phyloP scores from a whole-genome alignment of 2,888 invertebrate species.

The Ectobius pallidus region DNA sequence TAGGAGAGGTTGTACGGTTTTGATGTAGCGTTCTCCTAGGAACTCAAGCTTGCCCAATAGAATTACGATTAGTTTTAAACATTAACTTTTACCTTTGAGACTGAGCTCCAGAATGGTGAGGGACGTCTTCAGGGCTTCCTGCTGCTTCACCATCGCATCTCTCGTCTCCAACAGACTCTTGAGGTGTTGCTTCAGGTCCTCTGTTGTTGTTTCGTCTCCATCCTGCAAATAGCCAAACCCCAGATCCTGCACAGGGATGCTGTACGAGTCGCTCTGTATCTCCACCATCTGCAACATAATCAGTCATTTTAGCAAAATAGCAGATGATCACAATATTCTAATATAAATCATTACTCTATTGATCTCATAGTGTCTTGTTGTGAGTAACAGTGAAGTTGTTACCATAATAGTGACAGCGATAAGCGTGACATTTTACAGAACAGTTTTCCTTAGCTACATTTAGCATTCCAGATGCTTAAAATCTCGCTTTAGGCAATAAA shows the following conservation, averaged over 20 bases:
- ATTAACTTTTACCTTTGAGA: slow-evolving; percentile 54
- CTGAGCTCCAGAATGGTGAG: slow-evolving; percentile 47
- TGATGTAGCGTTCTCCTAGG: no score
- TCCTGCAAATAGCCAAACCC: slow-evolving; percentile 41
- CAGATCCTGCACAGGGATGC: slow-evolving; percentile 45
- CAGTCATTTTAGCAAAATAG: not conserved
- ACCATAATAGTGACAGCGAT: no score
- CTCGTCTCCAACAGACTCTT: slow-evolving; percentile 39
- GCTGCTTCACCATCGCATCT: slow-evolving; percentile 38
- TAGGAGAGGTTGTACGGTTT: no score
- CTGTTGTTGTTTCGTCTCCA: slow-evolving; percentile 36
- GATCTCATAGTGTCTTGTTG: no score
- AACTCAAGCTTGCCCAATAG: no score
- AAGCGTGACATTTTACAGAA: no score
- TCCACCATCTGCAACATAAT: slow-evolving; percentile 64
- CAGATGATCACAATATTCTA: not conserved
- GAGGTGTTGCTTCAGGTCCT: slow-evolving; percentile 39
- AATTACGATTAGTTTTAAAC: no score
- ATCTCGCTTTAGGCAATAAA: no score
- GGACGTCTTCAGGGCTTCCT: slow-evolving; percentile 34
- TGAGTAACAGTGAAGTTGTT: no score
- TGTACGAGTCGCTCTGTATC: slow-evolving; percentile 62
- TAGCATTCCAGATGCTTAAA: no score
- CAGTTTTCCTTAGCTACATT: no score
- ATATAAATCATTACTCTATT: no score